Conservation (phyloP, 2,888 invertebrate genomes). For the Xylota segnis region DNA sequence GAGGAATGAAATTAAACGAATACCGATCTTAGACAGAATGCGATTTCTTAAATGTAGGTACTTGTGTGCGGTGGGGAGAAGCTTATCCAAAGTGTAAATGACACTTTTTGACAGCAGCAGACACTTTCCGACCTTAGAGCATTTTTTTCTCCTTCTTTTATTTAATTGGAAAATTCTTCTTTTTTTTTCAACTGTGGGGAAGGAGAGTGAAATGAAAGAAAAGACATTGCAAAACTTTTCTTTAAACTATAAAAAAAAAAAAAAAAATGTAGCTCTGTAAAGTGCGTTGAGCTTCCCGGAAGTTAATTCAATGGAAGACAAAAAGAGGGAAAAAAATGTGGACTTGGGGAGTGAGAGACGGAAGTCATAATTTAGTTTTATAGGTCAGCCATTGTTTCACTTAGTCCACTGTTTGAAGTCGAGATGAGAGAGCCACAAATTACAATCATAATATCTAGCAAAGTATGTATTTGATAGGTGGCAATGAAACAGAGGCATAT, state of each 20-base stretch:
- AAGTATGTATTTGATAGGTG: background rate
- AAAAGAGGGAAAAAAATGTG: conserved; percentile 16
- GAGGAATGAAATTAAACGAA: background rate
- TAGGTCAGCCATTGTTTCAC: conserved; percentile 40
- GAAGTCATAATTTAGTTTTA: conserved; percentile 53
- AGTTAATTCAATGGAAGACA: conserved; percentile 5
- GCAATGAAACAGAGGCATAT: background rate
- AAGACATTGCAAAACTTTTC: conserved; percentile 5
- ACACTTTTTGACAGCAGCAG: background rate
- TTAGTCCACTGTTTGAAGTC: conserved; percentile 4
- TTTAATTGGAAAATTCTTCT: background rate
- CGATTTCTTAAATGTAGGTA: too few species aligned
- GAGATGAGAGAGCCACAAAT: conserved; percentile 3
- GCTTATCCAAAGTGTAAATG: background rate
- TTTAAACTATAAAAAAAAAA: background rate
- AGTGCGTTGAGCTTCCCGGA: conserved; percentile 32
- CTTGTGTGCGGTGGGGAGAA: too few species aligned
- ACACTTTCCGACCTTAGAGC: conserved; percentile 9
- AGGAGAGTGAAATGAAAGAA: background rate
- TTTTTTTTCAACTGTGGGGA: background rate
- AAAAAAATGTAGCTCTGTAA: background rate
- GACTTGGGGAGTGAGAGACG: conserved; percentile 24
- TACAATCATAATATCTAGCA: background rate
- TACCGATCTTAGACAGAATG: background rate
- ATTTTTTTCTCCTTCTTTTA: background rate